Base-by-base conservation (phyloP, 2,113 vertebrate species). In the Menura novaehollandiae region DNA sequence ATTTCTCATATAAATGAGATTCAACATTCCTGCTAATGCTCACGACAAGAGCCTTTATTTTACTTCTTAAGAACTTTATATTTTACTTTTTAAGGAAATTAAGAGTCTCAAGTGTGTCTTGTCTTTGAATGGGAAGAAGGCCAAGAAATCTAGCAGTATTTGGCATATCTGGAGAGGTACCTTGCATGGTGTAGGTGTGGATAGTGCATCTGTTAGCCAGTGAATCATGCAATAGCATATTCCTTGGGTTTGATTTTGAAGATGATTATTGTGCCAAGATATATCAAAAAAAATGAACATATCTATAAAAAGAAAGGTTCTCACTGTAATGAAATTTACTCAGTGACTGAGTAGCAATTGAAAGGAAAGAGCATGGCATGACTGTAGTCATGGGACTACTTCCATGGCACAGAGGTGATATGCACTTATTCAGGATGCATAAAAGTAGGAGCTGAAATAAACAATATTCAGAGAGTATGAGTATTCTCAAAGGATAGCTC, bases 161-260 rank as follows among this genome's bases (percentile, higher is more conserved):
- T 92, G 39, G 27, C 52, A 43, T 81, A 46, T 76, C 76, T 74
- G 23, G 46, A 84, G 55, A 68, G 91, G 73, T 66, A 87, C 26
- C 60, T 77, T 67, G 8, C 22, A 71, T 58, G 58, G 67, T 63
- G 90, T 78, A n/a, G 47, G 7, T 90, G 44, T 78, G 58, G 63
- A 58, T 80, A 51, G 68, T 20, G 27, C 44, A 26, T 89, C 88
- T 93, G 88, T 97, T 93, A 97, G 39, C 62, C 87, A 78, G 49
- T 41, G 21, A 82, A 97, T 87, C 49, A 96, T 73, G 74, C 21
- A n/a, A 64, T 66, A 79, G 17, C 28, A 3, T 62, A 58, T 71
- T 64, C 28, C 27, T 72, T 52, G 52, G 0, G 67, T 94, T 72
- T 64, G 15, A 60, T 46, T 84, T 52, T 74, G 74, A 82, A 78